A percentile compares a stretch with the other conserved stretches of the same genome.
Evolutionary conservation across 2,888 invertebrate genomes (phyloP).

Genomic region (Adelphocoris suturalis): DNA sequence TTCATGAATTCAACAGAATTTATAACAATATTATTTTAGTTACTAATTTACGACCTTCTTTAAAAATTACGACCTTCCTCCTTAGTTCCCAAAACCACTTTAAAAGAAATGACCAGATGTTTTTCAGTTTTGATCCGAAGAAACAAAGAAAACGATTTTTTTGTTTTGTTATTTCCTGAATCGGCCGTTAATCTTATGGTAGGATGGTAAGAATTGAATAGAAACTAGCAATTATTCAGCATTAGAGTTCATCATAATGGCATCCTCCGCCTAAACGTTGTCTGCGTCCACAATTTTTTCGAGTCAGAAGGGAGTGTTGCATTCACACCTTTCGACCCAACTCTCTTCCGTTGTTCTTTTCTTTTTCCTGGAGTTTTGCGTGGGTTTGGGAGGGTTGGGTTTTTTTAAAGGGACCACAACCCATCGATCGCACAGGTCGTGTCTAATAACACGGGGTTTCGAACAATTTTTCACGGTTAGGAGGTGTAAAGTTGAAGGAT

Average conservation of each 20-base stretch:
- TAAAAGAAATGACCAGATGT: too few relatives aligned
- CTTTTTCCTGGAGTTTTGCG: background rate
- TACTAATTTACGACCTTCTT: too few relatives aligned
- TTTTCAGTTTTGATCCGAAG: too few relatives aligned
- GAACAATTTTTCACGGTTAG: slow-evolving; percentile 28
- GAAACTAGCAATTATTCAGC: slow-evolving; percentile 27
- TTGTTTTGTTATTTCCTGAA: too few relatives aligned
- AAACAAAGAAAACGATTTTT: too few relatives aligned
- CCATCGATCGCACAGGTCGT: background rate
- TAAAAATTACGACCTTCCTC: too few relatives aligned
- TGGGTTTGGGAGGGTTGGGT: background rate
- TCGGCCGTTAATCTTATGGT: background rate
- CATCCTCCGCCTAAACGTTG: background rate
- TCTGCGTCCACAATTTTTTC: background rate
- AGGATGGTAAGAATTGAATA: background rate
- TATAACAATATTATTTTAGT: too few relatives aligned
- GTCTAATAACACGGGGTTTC: slow-evolving; percentile 11
- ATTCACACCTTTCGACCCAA: slow-evolving; percentile 14
- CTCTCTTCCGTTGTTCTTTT: background rate
- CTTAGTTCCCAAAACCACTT: too few relatives aligned
- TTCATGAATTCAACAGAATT: too few relatives aligned
- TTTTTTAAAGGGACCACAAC: background rate
- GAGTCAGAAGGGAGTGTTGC: background rate
- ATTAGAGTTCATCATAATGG: background rate
- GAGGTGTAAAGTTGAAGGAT: background rate